A percentile compares a stretch with the other conserved stretches of the same genome.
Conservation (phyloP, 2,888 invertebrate species). For the Chymomyza procnemis region DNA sequence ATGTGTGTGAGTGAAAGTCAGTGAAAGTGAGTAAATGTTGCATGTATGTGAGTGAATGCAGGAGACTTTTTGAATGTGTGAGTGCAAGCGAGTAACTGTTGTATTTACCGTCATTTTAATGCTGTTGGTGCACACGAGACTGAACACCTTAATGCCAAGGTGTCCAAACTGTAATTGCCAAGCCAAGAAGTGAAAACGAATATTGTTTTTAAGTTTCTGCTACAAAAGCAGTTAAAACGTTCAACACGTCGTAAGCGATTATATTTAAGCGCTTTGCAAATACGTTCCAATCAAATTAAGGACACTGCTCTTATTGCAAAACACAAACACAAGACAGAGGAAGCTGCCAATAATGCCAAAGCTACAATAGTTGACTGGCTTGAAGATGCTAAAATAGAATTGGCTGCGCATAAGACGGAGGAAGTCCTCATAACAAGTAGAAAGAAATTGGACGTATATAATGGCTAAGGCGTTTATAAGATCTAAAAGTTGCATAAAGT, state of each 20-base stretch:
- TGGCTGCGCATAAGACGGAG: no score
- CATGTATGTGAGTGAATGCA: slow-evolving; percentile 21
- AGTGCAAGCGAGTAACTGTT: not conserved
- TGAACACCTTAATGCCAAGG: not conserved
- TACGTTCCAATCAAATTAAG: not conserved
- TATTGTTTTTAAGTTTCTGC: not conserved
- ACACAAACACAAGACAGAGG: no score
- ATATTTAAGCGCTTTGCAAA: not conserved
- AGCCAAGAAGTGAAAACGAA: not conserved
- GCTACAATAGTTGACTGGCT: no score
- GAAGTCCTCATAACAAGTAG: no score
- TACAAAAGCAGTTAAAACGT: not conserved
- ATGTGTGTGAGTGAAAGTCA: slow-evolving; percentile 7
- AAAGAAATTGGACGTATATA: no score
- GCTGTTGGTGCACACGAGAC: not conserved
- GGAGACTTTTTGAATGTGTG: not conserved
- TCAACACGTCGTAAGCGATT: not conserved
- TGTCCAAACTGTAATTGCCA: not conserved
- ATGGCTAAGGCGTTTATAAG: no score
- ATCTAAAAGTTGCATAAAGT: no score
- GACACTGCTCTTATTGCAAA: no score
- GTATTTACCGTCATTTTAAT: not conserved
- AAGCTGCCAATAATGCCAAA: no score
- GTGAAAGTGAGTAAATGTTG: not conserved
- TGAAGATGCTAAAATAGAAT: no score